A percentile compares a stretch with the other conserved stretches of the same genome.
phyloP scores from a whole-genome alignment of 2,888 invertebrate species.

The Teleiodes luculella region DNA sequence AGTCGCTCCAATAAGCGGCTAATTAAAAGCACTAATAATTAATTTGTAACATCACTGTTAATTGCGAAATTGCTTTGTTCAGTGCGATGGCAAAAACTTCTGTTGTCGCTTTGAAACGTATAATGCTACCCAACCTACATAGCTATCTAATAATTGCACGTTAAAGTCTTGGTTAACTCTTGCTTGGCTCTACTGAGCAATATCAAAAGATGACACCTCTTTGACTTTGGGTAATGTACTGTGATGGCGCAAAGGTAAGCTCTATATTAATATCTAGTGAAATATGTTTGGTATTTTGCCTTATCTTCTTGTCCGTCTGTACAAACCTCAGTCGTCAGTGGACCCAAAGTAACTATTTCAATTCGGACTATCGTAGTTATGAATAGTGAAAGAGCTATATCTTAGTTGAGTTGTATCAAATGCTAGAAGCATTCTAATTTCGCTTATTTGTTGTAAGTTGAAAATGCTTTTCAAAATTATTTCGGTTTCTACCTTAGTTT shows the following conservation, averaged over 20 bases:
- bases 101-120: conserved; percentile 18
- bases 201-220: conserved; percentile 4
- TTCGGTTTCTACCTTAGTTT: no score
- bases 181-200: background rate
- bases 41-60: conserved; percentile 53
- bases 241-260: background rate
- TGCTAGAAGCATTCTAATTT: no score
- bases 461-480: no score
- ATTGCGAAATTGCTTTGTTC: conserved; percentile 42
- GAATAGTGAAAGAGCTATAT: no score
- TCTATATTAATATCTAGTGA: background rate
- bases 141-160: background rate
- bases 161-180: background rate
- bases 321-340: no score
- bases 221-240: background rate
- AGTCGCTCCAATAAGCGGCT: conserved; percentile 51
- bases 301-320: no score
- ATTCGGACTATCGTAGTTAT: no score
- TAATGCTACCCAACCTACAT: background rate
- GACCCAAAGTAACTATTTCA: no score
- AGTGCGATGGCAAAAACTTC: conserved; percentile 27
- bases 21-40: conserved; percentile 68
- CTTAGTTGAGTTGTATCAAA: no score
- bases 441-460: no score
- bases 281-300: background rate